phyloP scores from a whole-genome alignment of 1,140 invertebrate species.

The Lasioglossum albipes region DNA sequence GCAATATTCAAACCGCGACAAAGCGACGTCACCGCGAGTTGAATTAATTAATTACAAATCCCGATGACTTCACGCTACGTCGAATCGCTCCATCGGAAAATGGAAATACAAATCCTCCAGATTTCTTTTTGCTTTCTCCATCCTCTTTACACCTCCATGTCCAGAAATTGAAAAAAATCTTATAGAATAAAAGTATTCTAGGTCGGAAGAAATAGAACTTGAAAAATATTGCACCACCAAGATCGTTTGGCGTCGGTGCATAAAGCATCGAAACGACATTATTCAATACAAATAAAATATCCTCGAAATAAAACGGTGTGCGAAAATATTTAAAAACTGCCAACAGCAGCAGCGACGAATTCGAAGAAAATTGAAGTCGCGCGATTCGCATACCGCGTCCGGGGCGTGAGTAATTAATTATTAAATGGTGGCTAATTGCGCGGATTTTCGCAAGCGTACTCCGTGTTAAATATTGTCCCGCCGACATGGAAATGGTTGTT shows the following conservation, averaged over 20 bases:
- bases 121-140: not conserved
- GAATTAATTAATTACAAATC: slow-evolving; percentile 57
- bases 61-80: slow-evolving; percentile 29
- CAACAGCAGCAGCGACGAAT: too few relatives aligned
- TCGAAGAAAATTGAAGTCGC: too few relatives aligned
- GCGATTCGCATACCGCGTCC: too few relatives aligned
- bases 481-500: slow-evolving; percentile 28
- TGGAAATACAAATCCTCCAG: not conserved
- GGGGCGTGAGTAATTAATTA: slow-evolving; percentile 34
- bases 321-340: too few relatives aligned
- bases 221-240: too few relatives aligned
- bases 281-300: too few relatives aligned
- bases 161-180: too few relatives aligned
- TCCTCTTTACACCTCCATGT: too few relatives aligned
- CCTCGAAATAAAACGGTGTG: not conserved
- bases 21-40: slow-evolving; percentile 39
- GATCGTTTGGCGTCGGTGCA: too few relatives aligned
- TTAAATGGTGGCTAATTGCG: not conserved
- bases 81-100: not conserved
- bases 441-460: slow-evolving; percentile 8
- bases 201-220: too few relatives aligned
- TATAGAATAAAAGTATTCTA: too few relatives aligned
- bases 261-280: too few relatives aligned
- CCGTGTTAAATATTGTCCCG: slow-evolving; percentile 30
- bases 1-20: slow-evolving; percentile 57